Evolutionary conservation across 2,113 vertebrate species (phyloP).

Genomic region (Anser cygnoides): DNA sequence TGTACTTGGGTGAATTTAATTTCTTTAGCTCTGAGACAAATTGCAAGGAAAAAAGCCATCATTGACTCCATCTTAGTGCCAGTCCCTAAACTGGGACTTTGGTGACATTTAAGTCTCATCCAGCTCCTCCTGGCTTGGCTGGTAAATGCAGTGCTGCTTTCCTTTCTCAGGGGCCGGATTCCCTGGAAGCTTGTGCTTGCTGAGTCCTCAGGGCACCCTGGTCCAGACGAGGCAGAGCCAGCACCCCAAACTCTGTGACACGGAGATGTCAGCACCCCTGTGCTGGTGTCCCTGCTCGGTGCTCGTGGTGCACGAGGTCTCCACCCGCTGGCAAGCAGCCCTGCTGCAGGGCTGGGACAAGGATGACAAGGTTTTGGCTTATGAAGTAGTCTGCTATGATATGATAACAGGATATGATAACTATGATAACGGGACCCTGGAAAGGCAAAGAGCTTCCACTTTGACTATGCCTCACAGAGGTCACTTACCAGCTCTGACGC

Average conservation of each 20-base stretch:
- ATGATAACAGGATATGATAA: too few relatives aligned
- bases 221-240: not conserved
- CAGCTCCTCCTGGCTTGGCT: not conserved
- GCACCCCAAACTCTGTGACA: not conserved
- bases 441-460: not conserved
- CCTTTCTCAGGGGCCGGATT: not conserved
- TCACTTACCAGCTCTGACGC: not conserved
- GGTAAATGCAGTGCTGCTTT: not conserved
- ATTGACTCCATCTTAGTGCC: not conserved
- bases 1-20: not conserved
- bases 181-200: not conserved
- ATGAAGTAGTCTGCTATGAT: not conserved
- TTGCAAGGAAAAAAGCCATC: not conserved
- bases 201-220: not conserved
- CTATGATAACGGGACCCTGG: rapidly evolving
- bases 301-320: not conserved
- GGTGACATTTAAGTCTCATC: not conserved
- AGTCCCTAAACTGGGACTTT: not conserved
- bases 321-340: not conserved
- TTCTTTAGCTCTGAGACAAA: not conserved
- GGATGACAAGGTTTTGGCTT: not conserved
- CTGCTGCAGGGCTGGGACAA: not conserved
- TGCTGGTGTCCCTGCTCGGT: not conserved
- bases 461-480: rapidly evolving
- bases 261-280: not conserved